phyloP scores from a whole-genome alignment of 92 coral and sea anemone genomes.

The Palythoa grandis region DNA sequence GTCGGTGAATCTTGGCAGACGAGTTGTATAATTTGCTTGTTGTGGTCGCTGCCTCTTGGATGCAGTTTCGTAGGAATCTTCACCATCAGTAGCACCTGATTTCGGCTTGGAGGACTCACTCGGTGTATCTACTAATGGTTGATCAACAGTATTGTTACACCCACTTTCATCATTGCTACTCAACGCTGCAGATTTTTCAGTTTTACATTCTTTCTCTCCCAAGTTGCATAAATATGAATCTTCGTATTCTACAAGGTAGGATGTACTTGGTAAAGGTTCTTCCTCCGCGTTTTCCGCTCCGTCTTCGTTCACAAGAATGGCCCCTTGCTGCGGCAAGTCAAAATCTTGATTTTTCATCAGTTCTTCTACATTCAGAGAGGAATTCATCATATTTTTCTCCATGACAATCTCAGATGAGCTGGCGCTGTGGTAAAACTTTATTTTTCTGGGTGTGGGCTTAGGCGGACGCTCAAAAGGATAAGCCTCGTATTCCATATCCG shows the following conservation, averaged over 20 bases:
- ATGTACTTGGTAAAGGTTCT: neutral
- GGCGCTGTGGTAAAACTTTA: neutral
- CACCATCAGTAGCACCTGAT: neutral
- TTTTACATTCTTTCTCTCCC: neutral
- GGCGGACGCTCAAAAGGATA: neutral
- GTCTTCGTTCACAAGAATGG: neutral
- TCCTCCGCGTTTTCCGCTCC: neutral
- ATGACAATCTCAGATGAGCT: neutral
- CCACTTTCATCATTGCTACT: too few relatives aligned
- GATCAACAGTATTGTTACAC: too few relatives aligned
- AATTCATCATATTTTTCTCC: neutral
- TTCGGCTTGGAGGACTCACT: neutral
- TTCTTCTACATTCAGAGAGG: neutral
- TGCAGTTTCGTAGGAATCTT: neutral
- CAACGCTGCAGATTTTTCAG: neutral
- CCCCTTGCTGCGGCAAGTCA: neutral
- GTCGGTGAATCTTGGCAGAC: conserved; percentile 34
- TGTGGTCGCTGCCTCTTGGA: conserved; percentile 13
- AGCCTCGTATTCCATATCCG: neutral
- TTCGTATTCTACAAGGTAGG: conserved; percentile 1
- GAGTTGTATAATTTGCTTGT: neutral
- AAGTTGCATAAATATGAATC: neutral
- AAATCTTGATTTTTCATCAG: neutral
- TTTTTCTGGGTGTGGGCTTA: conserved; percentile 6
- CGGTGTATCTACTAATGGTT: too few relatives aligned